Percentiles rank a stretch among this genome's conserved stretches.
phyloP scores from a whole-genome alignment of 2,797 vertebrate species.

The Tangara arthus region DNA sequence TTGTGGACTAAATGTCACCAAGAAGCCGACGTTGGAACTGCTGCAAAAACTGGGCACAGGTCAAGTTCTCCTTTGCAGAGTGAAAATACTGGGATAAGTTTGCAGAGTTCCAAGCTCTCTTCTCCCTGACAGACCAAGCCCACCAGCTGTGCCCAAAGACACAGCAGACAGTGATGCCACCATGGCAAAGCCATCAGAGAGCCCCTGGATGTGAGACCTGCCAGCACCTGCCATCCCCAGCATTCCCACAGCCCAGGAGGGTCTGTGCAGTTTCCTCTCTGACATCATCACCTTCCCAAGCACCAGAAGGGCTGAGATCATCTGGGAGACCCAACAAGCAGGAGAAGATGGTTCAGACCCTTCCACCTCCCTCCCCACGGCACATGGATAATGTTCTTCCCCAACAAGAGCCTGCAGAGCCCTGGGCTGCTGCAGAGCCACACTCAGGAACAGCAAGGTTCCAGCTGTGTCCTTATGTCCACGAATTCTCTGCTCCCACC shows the following conservation, averaged over 20 bases:
- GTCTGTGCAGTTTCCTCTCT: background rate
- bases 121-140: background rate
- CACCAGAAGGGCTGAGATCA: background rate
- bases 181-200: background rate
- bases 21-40: background rate
- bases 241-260: background rate
- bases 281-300: background rate
- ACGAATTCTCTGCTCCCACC: background rate
- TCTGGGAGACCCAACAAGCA: background rate
- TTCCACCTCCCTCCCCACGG: background rate
- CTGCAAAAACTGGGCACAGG: background rate
- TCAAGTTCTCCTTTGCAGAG: background rate
- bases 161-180: background rate
- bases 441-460: background rate
- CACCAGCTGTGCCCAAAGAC: background rate
- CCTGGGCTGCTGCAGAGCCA: background rate
- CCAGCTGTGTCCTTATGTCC: background rate
- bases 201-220: background rate
- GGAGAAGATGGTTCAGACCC: background rate
- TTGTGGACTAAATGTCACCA: background rate
- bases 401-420: background rate
- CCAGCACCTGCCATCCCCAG: background rate
- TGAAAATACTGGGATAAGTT: background rate
- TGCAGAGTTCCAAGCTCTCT: background rate
- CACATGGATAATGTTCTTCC: fast-evolving